Conservation (phyloP, 2,113 vertebrate genomes). For the Rafetus swinhoei region DNA sequence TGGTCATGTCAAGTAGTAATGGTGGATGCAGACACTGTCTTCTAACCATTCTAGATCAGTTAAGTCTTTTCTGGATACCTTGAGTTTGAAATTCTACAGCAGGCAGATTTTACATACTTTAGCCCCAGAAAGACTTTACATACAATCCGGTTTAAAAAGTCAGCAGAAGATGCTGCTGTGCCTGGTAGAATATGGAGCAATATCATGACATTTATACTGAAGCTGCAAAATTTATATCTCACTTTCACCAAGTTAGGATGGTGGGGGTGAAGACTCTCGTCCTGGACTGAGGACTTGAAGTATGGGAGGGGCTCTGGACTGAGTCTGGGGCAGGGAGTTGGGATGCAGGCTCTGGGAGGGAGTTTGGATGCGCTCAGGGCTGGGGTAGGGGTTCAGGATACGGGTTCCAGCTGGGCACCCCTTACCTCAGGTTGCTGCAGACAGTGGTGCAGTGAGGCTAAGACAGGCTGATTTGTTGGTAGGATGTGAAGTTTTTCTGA, state of each 20-base stretch:
- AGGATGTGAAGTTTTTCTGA: not conserved
- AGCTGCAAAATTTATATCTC: not conserved
- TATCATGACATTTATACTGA: not conserved
- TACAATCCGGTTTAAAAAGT: rapidly evolving
- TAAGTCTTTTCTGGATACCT: not conserved
- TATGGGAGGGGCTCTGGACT: too few relatives aligned
- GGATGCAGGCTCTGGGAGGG: too few relatives aligned
- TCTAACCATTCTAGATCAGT: not conserved
- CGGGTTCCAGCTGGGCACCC: too few relatives aligned
- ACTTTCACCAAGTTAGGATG: too few relatives aligned
- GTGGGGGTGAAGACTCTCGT: too few relatives aligned
- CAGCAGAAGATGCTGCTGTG: rapidly evolving
- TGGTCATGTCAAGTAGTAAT: not conserved
- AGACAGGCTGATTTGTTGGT: not conserved
- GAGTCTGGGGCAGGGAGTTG: too few relatives aligned
- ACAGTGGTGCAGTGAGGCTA: too few relatives aligned
- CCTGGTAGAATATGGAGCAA: not conserved
- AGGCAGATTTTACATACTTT: not conserved
- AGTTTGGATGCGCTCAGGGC: too few relatives aligned
- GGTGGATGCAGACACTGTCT: rapidly evolving
- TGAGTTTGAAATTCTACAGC: not conserved
- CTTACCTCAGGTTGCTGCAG: too few relatives aligned
- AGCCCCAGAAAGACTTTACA: rapidly evolving
- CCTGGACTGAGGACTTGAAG: too few relatives aligned
- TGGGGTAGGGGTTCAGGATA: too few relatives aligned